Percentiles rank a stretch among this genome's conserved stretches.
Evolutionary conservation across 64 coral and sea anemone species (phyloP).

Genomic region (Pachyseris speciosa): DNA sequence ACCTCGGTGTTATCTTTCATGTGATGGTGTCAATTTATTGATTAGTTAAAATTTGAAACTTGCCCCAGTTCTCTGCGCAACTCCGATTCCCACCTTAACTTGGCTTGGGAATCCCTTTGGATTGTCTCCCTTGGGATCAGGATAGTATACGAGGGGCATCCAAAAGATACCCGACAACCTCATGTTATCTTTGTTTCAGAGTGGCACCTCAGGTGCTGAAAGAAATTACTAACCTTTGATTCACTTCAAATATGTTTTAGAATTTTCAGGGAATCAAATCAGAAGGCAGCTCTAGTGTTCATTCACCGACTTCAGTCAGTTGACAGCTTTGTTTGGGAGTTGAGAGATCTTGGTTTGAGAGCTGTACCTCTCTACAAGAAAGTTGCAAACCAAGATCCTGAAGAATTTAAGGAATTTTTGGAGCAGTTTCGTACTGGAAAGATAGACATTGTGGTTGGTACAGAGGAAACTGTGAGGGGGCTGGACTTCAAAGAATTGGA

Average conservation of each 20-base stretch:
- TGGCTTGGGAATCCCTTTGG: no score
- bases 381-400: slow-evolving; percentile 80
- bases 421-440: slow-evolving; percentile 70
- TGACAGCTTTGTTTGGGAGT: slow-evolving; percentile 87
- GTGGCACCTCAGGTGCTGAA: no score
- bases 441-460: slow-evolving; percentile 85
- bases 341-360: slow-evolving; percentile 75
- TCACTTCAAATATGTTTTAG: slow-evolving; percentile 27
- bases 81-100: no score
- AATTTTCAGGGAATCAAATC: slow-evolving; percentile 69
- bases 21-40: no score
- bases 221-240: no score
- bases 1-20: no score
- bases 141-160: no score
- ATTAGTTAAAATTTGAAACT: no score
- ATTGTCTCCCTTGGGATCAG: no score
- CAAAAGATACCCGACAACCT: no score
- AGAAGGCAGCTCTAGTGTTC: slow-evolving; percentile 90
- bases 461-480: slow-evolving; percentile 88
- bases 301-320: slow-evolving; percentile 90
- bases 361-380: slow-evolving; percentile 88
- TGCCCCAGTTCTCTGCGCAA: no score
- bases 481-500: slow-evolving; percentile 87
- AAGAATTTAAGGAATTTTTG: slow-evolving; percentile 70
- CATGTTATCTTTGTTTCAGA: no score